phyloP scores from a whole-genome alignment of 2,113 vertebrate genomes.

The Carassius auratus region DNA sequence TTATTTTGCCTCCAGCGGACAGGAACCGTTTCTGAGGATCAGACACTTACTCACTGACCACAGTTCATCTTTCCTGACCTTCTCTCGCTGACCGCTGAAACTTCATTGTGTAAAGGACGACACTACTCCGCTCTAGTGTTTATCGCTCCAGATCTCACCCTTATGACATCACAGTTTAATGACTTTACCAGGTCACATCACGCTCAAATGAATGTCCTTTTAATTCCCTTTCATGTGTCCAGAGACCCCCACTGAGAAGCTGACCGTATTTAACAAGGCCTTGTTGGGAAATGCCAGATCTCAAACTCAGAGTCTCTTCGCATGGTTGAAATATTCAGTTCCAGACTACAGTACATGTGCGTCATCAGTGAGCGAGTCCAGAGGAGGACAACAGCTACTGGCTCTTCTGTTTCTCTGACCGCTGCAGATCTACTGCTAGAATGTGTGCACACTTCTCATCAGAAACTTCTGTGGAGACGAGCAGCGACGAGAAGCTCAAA shows the following conservation, averaged over 20 bases:
- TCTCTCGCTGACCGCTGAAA: background rate
- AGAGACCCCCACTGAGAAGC: background rate
- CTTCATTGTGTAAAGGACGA: background rate
- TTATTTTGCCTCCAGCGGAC: background rate
- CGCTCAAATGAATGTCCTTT: background rate
- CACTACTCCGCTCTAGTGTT: background rate
- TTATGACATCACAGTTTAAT: background rate
- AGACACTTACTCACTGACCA: conserved; percentile 36
- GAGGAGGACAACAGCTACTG: background rate
- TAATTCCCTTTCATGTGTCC: background rate
- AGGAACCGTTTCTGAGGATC: too few relatives aligned
- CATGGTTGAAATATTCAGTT: background rate
- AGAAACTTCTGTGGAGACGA: too few relatives aligned
- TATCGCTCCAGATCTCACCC: background rate
- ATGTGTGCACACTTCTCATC: too few relatives aligned
- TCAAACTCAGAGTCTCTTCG: background rate
- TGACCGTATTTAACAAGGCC: background rate
- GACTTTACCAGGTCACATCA: background rate
- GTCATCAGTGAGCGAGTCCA: background rate
- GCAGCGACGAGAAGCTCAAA: too few relatives aligned
- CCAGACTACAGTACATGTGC: background rate
- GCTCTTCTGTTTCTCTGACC: too few relatives aligned
- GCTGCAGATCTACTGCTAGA: too few relatives aligned
- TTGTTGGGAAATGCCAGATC: background rate
- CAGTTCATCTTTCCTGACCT: conserved; percentile 16